Evolutionary conservation across 2,888 invertebrate species (phyloP), one percentile per base, ranked within the genome.

Genomic region (Emmelina monodactyla): DNA sequence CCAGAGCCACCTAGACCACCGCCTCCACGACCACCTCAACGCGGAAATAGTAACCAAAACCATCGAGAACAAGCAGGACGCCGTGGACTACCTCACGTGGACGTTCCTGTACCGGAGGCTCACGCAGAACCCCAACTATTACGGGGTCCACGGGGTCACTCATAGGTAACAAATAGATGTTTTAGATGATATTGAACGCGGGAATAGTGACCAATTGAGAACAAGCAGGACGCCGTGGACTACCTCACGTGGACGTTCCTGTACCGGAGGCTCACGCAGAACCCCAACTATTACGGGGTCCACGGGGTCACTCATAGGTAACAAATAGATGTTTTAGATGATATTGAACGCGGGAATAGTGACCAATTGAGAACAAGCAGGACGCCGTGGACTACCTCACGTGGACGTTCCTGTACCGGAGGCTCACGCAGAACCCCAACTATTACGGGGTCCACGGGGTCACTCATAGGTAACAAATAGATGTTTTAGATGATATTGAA

Each of bases 271-370:
- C 85, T 99, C 53, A 97, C 99, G 1, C 97, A 98, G 80, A 99
- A 99, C 79, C 99, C 99, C 0, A 99, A 99, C 72, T 99, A 99
- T 62, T 99, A 99, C 70, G 97, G 97, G 61, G 80, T 99, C 31
- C 97, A 98, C 70, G 96, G 97, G 1, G 93, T 97, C 1, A 93
- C 97, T 0, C 97, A 98, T 63, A 75, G 82, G 82, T 82, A 40
- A 40, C n/a, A n/a, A n/a, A n/a, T n/a, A n/a, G n/a, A n/a, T n/a
- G n/a, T n/a, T n/a, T n/a, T n/a, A n/a, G n/a, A n/a, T n/a, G n/a
- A n/a, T n/a, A n/a, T n/a, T n/a, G n/a, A 99, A 99, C 76, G 99
- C 99, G 0, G 99, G 99, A 79, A 97, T 99, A 37, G 98, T 99
- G 0, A 99, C 99, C 0, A 98, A 96, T 99, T 50, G 99, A 99